A percentile compares a stretch with the other conserved stretches of the same genome.
Conservation (phyloP, 2,888 invertebrate species). For the Leucoma salicis region DNA sequence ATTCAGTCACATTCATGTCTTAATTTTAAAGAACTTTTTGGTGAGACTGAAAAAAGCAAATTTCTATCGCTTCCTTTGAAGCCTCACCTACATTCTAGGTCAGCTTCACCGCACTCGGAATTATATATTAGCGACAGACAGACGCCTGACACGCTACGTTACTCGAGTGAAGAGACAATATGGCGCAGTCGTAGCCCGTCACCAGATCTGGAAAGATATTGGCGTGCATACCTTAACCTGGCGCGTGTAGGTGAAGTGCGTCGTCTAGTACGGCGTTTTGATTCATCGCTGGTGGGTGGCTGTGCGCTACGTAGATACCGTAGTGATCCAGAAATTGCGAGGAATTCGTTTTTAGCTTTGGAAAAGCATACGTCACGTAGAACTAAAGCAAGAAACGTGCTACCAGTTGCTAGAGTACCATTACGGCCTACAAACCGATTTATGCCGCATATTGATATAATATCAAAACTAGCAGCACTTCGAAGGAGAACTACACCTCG, state of each 20-base stretch:
- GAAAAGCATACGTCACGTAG: constrained; percentile 56
- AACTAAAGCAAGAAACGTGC: constrained; percentile 62
- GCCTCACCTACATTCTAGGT: constrained; percentile 69
- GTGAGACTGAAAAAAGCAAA: constrained; percentile 85
- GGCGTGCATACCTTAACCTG: constrained; percentile 86
- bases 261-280: constrained; percentile 89
- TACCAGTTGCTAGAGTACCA: constrained; percentile 85
- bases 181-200: constrained; percentile 88
- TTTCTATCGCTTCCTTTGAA: constrained; percentile 80
- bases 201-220: constrained; percentile 87
- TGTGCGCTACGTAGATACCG: constrained; percentile 84
- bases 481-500: constrained; percentile 72
- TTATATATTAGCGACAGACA: constrained; percentile 67
- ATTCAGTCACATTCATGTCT: constrained; percentile 86
- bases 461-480: constrained; percentile 90
- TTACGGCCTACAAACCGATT: constrained; percentile 86
- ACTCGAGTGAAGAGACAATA: constrained; percentile 85
- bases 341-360: constrained; percentile 78
- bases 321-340: constrained; percentile 90
- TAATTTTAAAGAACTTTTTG: constrained; percentile 91
- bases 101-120: constrained; percentile 80
- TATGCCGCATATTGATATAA: constrained; percentile 95
- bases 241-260: constrained; percentile 90
- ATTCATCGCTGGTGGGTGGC: constrained; percentile 83
- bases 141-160: constrained; percentile 77